Percentiles rank a stretch among this genome's conserved stretches.
Conservation (phyloP, 2,888 invertebrate species). For the Junonia oenone region DNA sequence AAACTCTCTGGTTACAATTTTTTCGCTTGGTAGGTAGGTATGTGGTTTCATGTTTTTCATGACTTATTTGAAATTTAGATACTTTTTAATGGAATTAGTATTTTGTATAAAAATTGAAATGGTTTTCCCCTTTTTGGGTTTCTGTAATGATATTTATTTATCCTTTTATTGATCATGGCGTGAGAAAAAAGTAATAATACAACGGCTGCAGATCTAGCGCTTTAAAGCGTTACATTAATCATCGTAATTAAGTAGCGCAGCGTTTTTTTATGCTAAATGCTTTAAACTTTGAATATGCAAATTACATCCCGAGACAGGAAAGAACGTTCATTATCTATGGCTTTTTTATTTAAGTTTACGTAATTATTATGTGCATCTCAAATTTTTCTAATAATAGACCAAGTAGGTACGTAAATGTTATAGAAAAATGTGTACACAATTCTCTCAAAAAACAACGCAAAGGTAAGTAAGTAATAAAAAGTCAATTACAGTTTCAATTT, state of each 20-base stretch:
- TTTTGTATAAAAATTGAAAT: background rate
- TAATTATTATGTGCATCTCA: background rate
- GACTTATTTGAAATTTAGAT: too few relatives aligned
- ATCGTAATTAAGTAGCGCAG: conserved; percentile 21
- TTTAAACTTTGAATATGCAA: conserved; percentile 23
- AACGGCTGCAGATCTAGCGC: conserved; percentile 1
- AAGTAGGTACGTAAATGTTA: too few relatives aligned
- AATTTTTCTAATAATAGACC: background rate
- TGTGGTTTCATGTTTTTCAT: background rate
- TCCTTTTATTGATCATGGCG: background rate
- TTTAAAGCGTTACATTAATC: conserved; percentile 23
- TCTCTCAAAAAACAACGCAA: too few relatives aligned
- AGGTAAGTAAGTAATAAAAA: too few relatives aligned
- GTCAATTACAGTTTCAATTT: too few relatives aligned
- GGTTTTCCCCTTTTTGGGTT: background rate
- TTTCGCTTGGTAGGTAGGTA: background rate
- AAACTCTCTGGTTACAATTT: background rate
- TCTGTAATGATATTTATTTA: background rate
- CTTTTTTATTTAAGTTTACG: background rate
- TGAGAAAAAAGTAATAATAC: conserved; percentile 15
- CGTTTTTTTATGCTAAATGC: conserved; percentile 18
- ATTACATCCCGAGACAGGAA: conserved; percentile 17
- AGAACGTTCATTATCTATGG: background rate
- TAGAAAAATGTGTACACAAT: too few relatives aligned
- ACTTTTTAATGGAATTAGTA: too few relatives aligned